phyloP scores from a whole-genome alignment of 2,888 invertebrate genomes.

The Osedax fenrisi region DNA sequence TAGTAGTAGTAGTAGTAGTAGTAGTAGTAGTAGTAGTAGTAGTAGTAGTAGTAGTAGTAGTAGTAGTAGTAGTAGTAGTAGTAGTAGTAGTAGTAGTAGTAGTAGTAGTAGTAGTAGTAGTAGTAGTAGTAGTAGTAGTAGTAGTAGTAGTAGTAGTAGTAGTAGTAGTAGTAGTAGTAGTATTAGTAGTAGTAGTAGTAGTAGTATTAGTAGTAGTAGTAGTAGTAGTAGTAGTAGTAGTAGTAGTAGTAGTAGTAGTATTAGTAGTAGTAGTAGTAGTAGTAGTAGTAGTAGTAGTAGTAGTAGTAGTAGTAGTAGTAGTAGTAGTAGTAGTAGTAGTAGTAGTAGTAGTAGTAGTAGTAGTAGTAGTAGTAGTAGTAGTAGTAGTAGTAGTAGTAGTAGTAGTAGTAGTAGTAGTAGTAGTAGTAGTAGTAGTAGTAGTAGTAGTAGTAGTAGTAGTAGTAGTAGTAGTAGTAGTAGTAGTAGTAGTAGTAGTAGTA shows the following conservation, averaged over 20 bases:
- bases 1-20: neutral
- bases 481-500: constrained; percentile 13
- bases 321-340: constrained; percentile 27
- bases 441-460: constrained; percentile 23
- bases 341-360: constrained; percentile 12
- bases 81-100: constrained; percentile 14
- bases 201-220: too few species aligned
- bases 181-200: too few species aligned
- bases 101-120: constrained; percentile 18
- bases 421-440: constrained; percentile 26
- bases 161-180: constrained; percentile 26
- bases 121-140: constrained; percentile 5
- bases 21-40: constrained; percentile 6
- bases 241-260: constrained; percentile 20
- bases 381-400: constrained; percentile 5
- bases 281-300: constrained; percentile 13
- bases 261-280: too few species aligned
- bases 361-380: constrained; percentile 18
- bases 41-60: constrained; percentile 24
- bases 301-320: constrained; percentile 20
- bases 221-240: constrained; percentile 24
- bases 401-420: constrained; percentile 20
- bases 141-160: constrained; percentile 19
- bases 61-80: constrained; percentile 26
- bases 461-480: constrained; percentile 19